phyloP scores from a whole-genome alignment of 1,140 invertebrate species.

The Aleiodes sp. region DNA sequence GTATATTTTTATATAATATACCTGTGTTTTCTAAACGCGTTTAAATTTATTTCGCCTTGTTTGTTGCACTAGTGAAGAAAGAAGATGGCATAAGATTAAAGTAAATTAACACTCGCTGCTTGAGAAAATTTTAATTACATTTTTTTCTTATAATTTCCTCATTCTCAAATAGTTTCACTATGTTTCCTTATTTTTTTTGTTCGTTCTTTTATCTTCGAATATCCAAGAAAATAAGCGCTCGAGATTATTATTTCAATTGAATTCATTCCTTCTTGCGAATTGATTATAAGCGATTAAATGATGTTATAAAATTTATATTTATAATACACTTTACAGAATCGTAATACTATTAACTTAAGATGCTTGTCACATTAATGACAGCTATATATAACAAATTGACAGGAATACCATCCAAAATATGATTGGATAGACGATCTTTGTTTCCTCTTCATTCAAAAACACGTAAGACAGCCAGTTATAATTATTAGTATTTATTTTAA shows the following conservation, averaged over 20 bases:
- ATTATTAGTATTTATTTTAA: constrained; percentile 29
- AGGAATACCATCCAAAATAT: constrained; percentile 47
- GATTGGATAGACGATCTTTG: constrained; percentile 17
- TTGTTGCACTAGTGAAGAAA: not conserved
- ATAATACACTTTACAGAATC: constrained; percentile 68
- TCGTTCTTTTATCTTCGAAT: constrained; percentile 2
- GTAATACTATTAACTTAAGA: constrained; percentile 65
- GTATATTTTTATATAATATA: no score
- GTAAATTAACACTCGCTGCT: constrained; percentile 15
- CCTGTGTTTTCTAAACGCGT: not conserved
- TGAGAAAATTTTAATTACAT: constrained; percentile 10
- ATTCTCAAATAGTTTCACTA: no score
- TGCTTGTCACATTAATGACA: constrained; percentile 62
- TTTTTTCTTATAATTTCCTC: constrained; percentile 6
- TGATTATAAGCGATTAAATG: constrained; percentile 46
- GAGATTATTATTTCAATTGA: constrained; percentile 16
- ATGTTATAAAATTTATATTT: constrained; percentile 68
- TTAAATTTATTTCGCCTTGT: not conserved
- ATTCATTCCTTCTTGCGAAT: constrained; percentile 17
- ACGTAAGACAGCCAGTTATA: constrained; percentile 23
- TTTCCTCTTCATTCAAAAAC: not conserved
- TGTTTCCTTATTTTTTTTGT: constrained; percentile 6
- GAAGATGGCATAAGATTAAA: not conserved
- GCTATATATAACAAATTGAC: constrained; percentile 65
- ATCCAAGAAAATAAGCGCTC: constrained; percentile 3